Evolutionary conservation across 2,113 vertebrate species (phyloP), one percentile per base, ranked within the genome.

Genomic region (Climacteris rufus): DNA sequence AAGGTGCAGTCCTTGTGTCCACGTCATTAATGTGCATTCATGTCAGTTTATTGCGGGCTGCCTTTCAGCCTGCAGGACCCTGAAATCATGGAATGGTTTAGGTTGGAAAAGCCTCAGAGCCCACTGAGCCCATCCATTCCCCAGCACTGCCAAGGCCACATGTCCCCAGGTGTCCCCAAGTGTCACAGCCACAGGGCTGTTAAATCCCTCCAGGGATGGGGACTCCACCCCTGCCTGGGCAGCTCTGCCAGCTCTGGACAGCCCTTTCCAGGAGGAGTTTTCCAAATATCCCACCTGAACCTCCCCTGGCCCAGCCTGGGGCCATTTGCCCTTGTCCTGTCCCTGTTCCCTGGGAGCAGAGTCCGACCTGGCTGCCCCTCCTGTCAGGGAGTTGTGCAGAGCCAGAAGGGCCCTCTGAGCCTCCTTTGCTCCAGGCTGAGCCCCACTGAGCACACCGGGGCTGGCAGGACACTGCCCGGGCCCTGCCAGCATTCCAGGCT

Each of bases 21-120:
- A 1, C 10, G 20, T 2, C 11, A 10, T 4, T 13, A 15, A 42
- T 5, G 18, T 1, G 12, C 5, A 8, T 2, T 9, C 18, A 18
- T 9, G 17, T 27, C 11, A 8, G 11, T 7, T 7, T 1, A 3
- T 28, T 8, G 0, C 3, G 5, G 37, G 1, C 33, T 7, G 81
- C 42, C 23, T 15, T 11, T 13, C 44, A 14, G 63, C 3, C 54
- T 8, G 1, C 7, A 9, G 50, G 47, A 4, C 27, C 40, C 4
- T 0, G 45, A 54, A 40, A 28, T 1, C 33, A 7, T 1, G 11
- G 22, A 39, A 33, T 3, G 28, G 65, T 7, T 19, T 5, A 3
- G 31, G 18, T 1, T 35, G 66, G 45, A 71, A 52, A 44, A 52
- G 13, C 31, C 80, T 19, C 13, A 4, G 56, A 71, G 66, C 20